phyloP scores from a whole-genome alignment of 2,113 vertebrate species.

The Phalacrocorax brasilianus region DNA sequence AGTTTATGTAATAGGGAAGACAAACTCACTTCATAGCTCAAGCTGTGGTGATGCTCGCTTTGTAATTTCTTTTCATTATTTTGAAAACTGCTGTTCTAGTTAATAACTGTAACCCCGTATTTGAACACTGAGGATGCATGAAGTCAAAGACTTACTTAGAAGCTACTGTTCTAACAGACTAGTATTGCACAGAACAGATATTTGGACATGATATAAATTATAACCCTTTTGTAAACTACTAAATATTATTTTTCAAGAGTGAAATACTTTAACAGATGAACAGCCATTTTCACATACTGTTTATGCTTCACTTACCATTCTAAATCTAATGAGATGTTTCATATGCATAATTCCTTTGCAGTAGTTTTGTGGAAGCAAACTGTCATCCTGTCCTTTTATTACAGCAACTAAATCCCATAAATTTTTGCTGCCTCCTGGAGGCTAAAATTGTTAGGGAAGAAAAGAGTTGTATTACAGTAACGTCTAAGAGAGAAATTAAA shows the following conservation, averaged over 20 bases:
- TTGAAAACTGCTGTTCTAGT: neutral
- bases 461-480: neutral
- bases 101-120: neutral
- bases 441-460: slow-evolving; percentile 69
- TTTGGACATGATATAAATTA: neutral
- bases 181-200: neutral
- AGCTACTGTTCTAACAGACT: neutral
- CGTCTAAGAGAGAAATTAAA: neutral
- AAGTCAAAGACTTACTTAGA: neutral
- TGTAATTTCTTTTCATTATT: neutral
- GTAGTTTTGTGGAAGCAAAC: slow-evolving; percentile 91
- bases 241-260: neutral
- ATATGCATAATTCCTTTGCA: slow-evolving; percentile 94
- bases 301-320: slow-evolving; percentile 79
- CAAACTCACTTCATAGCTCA: rapidly evolving
- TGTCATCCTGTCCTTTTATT: slow-evolving; percentile 92
- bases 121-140: neutral
- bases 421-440: slow-evolving; percentile 93
- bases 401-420: slow-evolving; percentile 94
- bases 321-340: slow-evolving; percentile 92
- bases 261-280: neutral
- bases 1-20: neutral
- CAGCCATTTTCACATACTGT: neutral
- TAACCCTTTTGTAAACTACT: neutral
- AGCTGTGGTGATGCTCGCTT: neutral